Percentiles rank a stretch among this genome's conserved stretches.
Evolutionary conservation across 64 coral and sea anemone species (phyloP).

Genomic region (Montipora cactus): DNA sequence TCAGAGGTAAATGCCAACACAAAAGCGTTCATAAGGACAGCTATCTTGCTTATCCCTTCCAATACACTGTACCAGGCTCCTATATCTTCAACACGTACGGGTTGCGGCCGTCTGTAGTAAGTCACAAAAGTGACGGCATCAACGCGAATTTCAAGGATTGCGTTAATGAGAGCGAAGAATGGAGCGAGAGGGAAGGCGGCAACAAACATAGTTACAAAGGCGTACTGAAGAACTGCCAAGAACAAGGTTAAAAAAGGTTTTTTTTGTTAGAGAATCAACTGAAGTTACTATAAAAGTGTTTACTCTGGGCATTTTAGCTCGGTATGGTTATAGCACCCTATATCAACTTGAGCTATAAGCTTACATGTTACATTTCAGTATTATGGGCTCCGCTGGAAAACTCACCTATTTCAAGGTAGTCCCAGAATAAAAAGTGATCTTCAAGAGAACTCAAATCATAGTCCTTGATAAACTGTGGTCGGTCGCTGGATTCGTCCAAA

Average conservation of each 20-base stretch:
- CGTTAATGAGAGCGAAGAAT: conserved; percentile 84
- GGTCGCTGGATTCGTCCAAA: conserved; percentile 43
- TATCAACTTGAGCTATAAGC: too few relatives aligned
- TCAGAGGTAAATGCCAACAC: conserved; percentile 90
- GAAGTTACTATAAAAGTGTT: too few relatives aligned
- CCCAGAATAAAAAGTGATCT: conserved; percentile 91
- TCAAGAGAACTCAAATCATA: conserved; percentile 69
- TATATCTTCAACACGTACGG: conserved; percentile 80
- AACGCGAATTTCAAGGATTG: conserved; percentile 78
- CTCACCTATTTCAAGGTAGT: conserved; percentile 96
- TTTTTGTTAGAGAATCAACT: background rate
- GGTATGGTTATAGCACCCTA: too few relatives aligned
- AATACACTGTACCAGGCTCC: conserved; percentile 85
- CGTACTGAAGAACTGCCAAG: conserved; percentile 85
- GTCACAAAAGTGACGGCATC: conserved; percentile 88
- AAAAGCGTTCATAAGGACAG: conserved; percentile 86
- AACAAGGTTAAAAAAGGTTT: background rate
- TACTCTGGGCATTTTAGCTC: too few relatives aligned
- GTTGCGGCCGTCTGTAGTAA: conserved; percentile 72
- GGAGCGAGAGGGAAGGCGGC: conserved; percentile 88
- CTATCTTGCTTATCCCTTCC: conserved; percentile 58
- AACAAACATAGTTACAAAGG: conserved; percentile 94
- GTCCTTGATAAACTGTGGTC: conserved; percentile 80
- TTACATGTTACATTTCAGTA: too few relatives aligned
- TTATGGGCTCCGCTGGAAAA: background rate